Conservation (phyloP, 2,113 vertebrate species). For the Tyto alba region DNA sequence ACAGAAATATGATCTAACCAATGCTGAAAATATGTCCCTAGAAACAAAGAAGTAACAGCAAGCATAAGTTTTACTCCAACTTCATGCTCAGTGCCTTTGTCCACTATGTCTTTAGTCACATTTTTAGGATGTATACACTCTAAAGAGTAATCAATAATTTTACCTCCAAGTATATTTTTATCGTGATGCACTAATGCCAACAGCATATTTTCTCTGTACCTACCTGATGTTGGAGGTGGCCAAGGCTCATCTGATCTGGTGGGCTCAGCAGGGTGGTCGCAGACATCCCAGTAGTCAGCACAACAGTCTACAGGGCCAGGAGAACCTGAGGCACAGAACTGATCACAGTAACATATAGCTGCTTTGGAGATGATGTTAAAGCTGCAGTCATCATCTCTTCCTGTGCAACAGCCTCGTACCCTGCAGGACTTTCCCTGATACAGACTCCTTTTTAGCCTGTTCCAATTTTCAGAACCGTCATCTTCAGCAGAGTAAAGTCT, state of each 20-base stretch:
- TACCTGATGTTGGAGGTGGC: slow-evolving; percentile 44
- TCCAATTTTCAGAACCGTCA: neutral
- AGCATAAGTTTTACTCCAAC: neutral
- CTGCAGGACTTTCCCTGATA: slow-evolving; percentile 64
- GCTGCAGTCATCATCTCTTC: slow-evolving; percentile 71
- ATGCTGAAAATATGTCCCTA: neutral
- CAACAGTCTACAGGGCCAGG: slow-evolving; percentile 70
- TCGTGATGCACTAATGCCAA: neutral
- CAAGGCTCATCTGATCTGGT: slow-evolving; percentile 7
- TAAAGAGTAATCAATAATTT: neutral
- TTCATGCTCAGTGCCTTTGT: neutral
- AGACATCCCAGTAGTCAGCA: slow-evolving; percentile 72
- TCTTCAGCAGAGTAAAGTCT: slow-evolving; percentile 23
- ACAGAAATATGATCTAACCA: neutral
- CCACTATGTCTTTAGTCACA: neutral
- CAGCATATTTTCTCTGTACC: neutral
- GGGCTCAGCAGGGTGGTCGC: neutral
- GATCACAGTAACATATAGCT: slow-evolving; percentile 75
- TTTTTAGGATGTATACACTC: neutral
- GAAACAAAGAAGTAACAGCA: neutral
- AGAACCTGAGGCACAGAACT: slow-evolving; percentile 58
- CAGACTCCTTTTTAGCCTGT: slow-evolving; percentile 57
- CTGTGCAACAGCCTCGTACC: slow-evolving; percentile 68
- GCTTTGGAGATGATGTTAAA: slow-evolving; percentile 54
- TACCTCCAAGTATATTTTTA: neutral